A percentile compares a stretch with the other conserved stretches of the same genome.
Conservation (phyloP, 64 coral and sea anemone species). For the Platygyra sinensis region DNA sequence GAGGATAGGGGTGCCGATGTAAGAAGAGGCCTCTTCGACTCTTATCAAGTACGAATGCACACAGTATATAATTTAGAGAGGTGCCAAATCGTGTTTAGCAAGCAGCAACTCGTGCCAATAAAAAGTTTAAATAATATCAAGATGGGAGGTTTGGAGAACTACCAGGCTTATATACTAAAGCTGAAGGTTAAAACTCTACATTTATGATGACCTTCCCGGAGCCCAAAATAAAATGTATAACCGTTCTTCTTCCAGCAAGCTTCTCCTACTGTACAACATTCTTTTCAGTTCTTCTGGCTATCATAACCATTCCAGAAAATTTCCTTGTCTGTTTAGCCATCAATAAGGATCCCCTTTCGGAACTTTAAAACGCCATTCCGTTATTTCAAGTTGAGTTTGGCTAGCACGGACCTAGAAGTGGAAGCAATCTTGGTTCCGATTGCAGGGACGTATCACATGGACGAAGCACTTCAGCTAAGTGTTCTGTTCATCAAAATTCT, state of each 20-base stretch:
- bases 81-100: too few species aligned
- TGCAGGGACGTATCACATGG: conserved; percentile 40
- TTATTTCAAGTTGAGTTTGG: conserved; percentile 44
- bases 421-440: conserved; percentile 64
- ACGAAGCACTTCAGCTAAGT: conserved; percentile 30
- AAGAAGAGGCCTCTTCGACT: too few species aligned
- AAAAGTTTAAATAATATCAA: too few species aligned
- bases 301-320: conserved; percentile 55
- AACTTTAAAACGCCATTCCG: conserved; percentile 64
- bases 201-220: too few species aligned
- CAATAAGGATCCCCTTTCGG: conserved; percentile 55
- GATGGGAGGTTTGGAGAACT: too few species aligned
- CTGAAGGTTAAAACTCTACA: too few species aligned
- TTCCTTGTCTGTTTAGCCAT: conserved; percentile 65
- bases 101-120: too few species aligned
- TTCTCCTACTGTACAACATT: neutral
- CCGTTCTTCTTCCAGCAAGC: neutral
- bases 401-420: conserved; percentile 53
- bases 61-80: too few species aligned
- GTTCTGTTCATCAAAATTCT: conserved; percentile 8
- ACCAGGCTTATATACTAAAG: neutral
- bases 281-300: neutral
- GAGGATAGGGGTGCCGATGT: too few species aligned
- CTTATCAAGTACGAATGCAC: too few species aligned
- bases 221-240: neutral